Evolutionary conservation across 2,113 vertebrate species (phyloP).

Genomic region (Callospermophilus lateralis): DNA sequence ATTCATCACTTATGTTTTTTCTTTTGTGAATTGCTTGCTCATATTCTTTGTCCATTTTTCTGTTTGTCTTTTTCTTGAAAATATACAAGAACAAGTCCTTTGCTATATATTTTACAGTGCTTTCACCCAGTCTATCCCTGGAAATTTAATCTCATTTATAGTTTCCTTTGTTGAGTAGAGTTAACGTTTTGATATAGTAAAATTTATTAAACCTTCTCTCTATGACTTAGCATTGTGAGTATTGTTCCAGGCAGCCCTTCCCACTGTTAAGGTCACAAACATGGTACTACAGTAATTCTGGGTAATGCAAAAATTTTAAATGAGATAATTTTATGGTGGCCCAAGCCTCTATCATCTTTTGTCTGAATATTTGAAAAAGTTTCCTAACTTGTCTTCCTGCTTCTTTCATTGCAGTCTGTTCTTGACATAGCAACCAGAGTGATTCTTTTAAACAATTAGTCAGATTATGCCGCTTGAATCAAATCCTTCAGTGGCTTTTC

Average conservation of each 20-base stretch:
- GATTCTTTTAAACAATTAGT: not conserved
- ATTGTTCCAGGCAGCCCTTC: conserved; percentile 26
- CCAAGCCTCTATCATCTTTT: not conserved
- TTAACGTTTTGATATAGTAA: conserved; percentile 30
- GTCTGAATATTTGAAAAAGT: not conserved
- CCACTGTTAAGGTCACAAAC: not conserved
- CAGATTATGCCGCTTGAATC: not conserved
- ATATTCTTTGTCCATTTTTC: not conserved
- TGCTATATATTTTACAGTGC: not conserved
- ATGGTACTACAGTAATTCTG: not conserved
- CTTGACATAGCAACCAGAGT: not conserved
- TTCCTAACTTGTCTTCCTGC: not conserved
- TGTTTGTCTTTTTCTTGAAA: not conserved
- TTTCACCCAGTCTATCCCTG: not conserved
- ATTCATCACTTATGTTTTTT: not conserved
- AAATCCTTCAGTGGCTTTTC: not conserved
- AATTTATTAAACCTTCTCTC: conserved; percentile 10
- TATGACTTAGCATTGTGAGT: not conserved
- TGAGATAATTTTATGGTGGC: not conserved
- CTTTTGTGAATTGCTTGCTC: conserved; percentile 15
- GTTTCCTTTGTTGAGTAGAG: conserved; percentile 27
- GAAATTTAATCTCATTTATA: conserved; percentile 13
- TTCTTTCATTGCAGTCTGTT: not conserved
- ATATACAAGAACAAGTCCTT: not conserved
- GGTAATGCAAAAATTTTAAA: not conserved